Percentiles rank a stretch among this genome's conserved stretches.
Conservation (phyloP, 2,113 vertebrate species). For the Isurus oxyrinchus region DNA sequence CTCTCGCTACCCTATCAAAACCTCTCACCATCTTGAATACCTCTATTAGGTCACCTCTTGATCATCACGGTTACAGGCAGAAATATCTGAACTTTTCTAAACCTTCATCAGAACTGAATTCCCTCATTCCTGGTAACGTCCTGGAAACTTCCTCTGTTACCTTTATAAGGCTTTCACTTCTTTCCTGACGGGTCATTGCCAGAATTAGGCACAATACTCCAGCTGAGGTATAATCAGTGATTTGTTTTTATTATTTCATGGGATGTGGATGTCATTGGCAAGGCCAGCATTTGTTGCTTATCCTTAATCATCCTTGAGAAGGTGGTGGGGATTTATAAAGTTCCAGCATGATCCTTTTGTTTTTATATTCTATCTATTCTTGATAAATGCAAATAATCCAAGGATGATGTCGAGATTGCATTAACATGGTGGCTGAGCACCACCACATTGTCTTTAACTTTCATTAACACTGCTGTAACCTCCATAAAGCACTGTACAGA, state of each 20-base stretch:
- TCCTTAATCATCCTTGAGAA: neutral
- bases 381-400: neutral
- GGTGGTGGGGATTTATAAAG: neutral
- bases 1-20: neutral
- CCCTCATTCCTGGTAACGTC: neutral
- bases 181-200: neutral
- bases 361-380: neutral
- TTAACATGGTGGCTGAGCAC: neutral
- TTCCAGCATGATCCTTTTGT: neutral
- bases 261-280: neutral
- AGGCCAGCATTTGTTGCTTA: neutral
- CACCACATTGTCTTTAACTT: neutral
- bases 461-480: neutral
- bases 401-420: neutral
- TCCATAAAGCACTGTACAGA: neutral
- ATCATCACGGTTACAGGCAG: neutral
- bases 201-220: neutral
- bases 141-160: neutral
- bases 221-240: neutral
- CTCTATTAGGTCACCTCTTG: neutral
- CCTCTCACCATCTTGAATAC: neutral
- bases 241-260: neutral
- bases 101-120: neutral
- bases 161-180: neutral
- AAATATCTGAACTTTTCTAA: neutral